A percentile compares a stretch with the other conserved stretches of the same genome.
These are phyloP conservation scores for Diploscapter pachys DNA, from an alignment of 1,140 invertebrate genomes.

Conservation along the genomic window DNA sequence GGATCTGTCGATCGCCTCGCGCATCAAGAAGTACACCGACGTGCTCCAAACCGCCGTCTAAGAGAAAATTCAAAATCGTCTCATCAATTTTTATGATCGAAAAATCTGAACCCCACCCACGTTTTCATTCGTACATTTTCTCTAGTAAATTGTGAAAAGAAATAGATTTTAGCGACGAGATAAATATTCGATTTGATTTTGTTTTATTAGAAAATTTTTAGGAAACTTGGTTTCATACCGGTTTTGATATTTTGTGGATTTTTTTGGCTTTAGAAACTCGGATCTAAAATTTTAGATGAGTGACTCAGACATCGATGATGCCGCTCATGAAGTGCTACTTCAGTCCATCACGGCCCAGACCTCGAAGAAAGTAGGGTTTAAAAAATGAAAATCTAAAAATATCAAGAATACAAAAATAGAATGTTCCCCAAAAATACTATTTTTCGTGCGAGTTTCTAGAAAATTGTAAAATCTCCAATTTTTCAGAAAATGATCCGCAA, in stretches of 20 bases:
- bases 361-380: constrained; percentile 2
- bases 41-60: constrained; percentile 47
- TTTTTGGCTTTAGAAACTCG: no score
- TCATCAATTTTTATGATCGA: no score
- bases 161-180: no score
- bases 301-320: constrained; percentile 62
- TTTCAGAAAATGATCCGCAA: constrained; percentile 9
- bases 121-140: no score
- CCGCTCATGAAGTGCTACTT: constrained; percentile 89
- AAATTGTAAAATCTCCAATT: not conserved
- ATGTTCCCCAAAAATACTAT: not conserved
- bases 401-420: not conserved
- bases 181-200: no score
- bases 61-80: constrained; percentile 7
- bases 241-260: no score
- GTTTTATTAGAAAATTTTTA: no score
- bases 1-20: constrained; percentile 94
- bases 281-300: no score
- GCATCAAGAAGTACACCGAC: constrained; percentile 72
- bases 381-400: no score
- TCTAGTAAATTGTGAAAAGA: no score
- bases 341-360: constrained; percentile 59
- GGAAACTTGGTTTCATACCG: no score
- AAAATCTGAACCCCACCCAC: no score
- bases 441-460: not conserved